Percentiles rank a stretch among this genome's conserved stretches.
Conservation (phyloP, 1,140 invertebrate genomes). For the Rhopalosiphum padi region DNA sequence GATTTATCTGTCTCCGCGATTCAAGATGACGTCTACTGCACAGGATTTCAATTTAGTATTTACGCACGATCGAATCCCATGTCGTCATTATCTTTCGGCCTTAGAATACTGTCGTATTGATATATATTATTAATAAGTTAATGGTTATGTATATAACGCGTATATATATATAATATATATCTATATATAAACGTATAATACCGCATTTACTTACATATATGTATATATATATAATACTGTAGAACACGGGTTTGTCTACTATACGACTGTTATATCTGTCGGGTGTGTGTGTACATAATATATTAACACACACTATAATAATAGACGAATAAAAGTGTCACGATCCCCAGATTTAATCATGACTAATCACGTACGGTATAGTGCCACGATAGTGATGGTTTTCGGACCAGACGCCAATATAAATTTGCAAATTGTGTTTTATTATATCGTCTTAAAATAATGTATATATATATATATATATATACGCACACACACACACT, state of each 20-base stretch:
- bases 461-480: not conserved
- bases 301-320: not conserved
- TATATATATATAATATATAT: too few species aligned
- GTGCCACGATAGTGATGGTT: not conserved
- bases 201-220: too few species aligned
- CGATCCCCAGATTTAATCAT: slow-evolving; percentile 10
- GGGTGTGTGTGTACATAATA: not conserved
- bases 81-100: not conserved
- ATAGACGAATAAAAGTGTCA: slow-evolving; percentile 23
- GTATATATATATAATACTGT: too few species aligned
- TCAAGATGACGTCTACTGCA: not conserved
- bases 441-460: not conserved
- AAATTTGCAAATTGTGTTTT: slow-evolving; percentile 1
- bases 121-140: too few species aligned
- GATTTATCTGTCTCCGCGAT: slow-evolving; percentile 1
- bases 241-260: not conserved
- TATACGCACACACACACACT: not conserved
- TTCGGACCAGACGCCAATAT: not conserved
- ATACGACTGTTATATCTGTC: not conserved
- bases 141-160: too few species aligned
- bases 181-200: too few species aligned
- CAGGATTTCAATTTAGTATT: not conserved
- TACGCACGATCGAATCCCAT: not conserved
- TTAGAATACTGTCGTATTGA: too few species aligned
- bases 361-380: slow-evolving; percentile 31